These are phyloP conservation scores for Rhodophaea formosa DNA, from an alignment of 2,888 invertebrate genomes.

Conservation along the genomic window DNA sequence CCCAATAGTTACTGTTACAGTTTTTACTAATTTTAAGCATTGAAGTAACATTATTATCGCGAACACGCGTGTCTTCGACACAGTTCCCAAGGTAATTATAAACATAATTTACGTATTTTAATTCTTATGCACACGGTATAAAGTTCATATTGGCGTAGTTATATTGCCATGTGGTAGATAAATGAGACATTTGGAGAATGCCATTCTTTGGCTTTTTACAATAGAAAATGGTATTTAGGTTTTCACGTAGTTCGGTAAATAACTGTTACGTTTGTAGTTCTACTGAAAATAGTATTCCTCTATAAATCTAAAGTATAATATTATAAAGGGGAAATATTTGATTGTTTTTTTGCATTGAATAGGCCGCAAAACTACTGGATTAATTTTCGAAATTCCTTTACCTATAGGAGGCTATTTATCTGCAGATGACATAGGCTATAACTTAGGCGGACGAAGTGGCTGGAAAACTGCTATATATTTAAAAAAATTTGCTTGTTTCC, in stretches of 20 bases:
- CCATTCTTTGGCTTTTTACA: conserved; percentile 25
- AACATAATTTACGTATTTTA: conserved; percentile 12
- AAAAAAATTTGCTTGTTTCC: too few relatives aligned
- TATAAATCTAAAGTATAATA: too few relatives aligned
- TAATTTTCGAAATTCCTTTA: too few relatives aligned
- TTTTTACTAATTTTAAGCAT: conserved; percentile 22
- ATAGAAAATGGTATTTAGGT: conserved; percentile 16
- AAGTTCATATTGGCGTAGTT: conserved; percentile 2
- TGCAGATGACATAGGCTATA: too few relatives aligned
- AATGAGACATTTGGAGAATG: conserved; percentile 37
- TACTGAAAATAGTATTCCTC: too few relatives aligned
- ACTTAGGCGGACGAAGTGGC: too few relatives aligned
- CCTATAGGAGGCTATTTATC: too few relatives aligned
- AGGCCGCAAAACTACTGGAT: too few relatives aligned
- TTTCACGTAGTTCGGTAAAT: not conserved
- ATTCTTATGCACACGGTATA: not conserved
- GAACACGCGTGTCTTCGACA: conserved; percentile 32
- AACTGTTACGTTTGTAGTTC: not conserved
- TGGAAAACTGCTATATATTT: too few relatives aligned
- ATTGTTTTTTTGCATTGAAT: too few relatives aligned
- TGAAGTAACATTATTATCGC: conserved; percentile 24
- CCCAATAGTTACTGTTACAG: not conserved
- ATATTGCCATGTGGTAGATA: conserved; percentile 25
- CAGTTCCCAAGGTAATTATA: conserved; percentile 32
- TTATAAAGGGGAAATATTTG: too few relatives aligned